Evolutionary conservation across 2,888 invertebrate genomes (phyloP), one percentile per base, ranked within the genome.

Genomic region (Andrena chrysosceles): DNA sequence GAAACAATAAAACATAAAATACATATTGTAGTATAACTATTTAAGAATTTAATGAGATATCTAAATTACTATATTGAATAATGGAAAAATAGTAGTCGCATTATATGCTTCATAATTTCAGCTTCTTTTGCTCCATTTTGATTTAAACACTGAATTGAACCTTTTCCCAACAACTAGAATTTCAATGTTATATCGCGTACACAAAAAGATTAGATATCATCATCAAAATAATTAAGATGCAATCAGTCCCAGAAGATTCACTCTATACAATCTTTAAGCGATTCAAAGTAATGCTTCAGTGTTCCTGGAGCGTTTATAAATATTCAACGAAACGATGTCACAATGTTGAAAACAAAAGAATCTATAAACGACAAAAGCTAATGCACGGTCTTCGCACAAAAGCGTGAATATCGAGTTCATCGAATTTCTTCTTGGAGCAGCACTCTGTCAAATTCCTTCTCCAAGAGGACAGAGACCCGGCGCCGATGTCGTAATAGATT

Each of bases 281-380:
- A 20, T 6, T n/a, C 8, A 31, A 2, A 67, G 13, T 48, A 20
- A 31, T 4, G 2, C n/a, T 31, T 23, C 6, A 42, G 7, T 1
- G 35, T 31, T 62, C n/a, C 16, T 4, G 48, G 29, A 10, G 26
- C n/a, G 4, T 23, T 23, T 7, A 33, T 23, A 2, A 54, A 54
- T 7, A 33, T 72, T 10, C 8, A 62, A 35, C 13, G 5, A 49
- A 63, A 66, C 74, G 79, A 81, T 60, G 69, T 81, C 79, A 81
- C 73, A 74, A 66, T 60, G 73, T 10, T 5, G 13, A 31, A 29
- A 20, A 0, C 1, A 6, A 8, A 54, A 16, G 20, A 31, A 67
- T 56, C 13, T 23, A 20, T 35, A 16, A 42, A 13, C 3, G 3
- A 16, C 20, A 20, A 26, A 48, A 8, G 54, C 52, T 76, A 52